These are phyloP conservation scores for Cryptus armator DNA, from an alignment of 2,888 invertebrate species.

Conservation along the genomic window DNA sequence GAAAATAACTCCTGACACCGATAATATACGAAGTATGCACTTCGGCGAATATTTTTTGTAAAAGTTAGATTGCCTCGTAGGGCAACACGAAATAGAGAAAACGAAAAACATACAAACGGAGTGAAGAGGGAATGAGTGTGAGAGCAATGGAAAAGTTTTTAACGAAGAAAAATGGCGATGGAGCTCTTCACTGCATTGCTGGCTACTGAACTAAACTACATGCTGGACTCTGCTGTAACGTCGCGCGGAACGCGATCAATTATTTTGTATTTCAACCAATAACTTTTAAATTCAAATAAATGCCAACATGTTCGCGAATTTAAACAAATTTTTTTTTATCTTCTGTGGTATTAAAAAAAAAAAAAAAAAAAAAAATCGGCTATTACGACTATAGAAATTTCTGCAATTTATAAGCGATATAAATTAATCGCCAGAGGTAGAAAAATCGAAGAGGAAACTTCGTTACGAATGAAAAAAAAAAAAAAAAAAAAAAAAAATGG, in stretches of 20 bases:
- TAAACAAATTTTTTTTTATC: too few relatives aligned
- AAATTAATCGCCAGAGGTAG: too few relatives aligned
- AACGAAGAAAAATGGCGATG: slow-evolving; percentile 63
- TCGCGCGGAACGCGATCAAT: slow-evolving; percentile 29
- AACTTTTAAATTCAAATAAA: too few relatives aligned
- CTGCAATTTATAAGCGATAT: too few relatives aligned
- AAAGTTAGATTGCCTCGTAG: slow-evolving; percentile 70
- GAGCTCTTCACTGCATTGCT: slow-evolving; percentile 53
- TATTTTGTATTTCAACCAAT: too few relatives aligned
- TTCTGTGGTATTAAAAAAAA: too few relatives aligned
- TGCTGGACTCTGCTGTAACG: slow-evolving; percentile 30
- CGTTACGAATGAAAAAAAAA: too few relatives aligned
- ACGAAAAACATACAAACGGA: neutral
- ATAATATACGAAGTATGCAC: slow-evolving; percentile 61
- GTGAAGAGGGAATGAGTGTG: neutral
- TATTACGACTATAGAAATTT: too few relatives aligned
- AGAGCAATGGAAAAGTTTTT: slow-evolving; percentile 57
- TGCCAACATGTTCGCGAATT: too few relatives aligned
- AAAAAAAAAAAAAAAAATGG: too few relatives aligned
- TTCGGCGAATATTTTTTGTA: slow-evolving; percentile 52
- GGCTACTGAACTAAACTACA: slow-evolving; percentile 39
- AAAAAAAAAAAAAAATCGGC: too few relatives aligned
- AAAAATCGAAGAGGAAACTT: too few relatives aligned
- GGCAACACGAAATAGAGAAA: slow-evolving; percentile 17
- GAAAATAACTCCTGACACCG: slow-evolving; percentile 27